phyloP scores from a whole-genome alignment of 1,140 invertebrate genomes.

The Battus philenor region DNA sequence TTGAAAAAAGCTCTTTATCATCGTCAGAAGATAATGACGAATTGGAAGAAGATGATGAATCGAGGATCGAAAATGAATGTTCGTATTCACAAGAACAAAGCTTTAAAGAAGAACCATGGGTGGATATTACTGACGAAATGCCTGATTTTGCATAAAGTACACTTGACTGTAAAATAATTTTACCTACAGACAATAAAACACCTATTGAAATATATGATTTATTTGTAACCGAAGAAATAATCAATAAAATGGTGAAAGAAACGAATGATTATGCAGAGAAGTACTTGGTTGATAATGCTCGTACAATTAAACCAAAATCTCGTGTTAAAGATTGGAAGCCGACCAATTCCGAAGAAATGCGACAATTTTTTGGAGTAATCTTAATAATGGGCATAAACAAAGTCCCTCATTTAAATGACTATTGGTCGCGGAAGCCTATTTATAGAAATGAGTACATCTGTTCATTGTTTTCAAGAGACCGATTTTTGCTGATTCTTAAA shows the following conservation, averaged over 20 bases:
- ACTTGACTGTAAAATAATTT: constrained; percentile 15
- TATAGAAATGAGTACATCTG: constrained; percentile 24
- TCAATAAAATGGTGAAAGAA: constrained; percentile 23
- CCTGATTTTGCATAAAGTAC: constrained; percentile 18
- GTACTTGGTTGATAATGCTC: constrained; percentile 8
- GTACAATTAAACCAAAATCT: constrained; percentile 17
- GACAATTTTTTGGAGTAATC: constrained; percentile 12
- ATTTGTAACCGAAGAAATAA: constrained; percentile 22
- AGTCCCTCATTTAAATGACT: constrained; percentile 20
- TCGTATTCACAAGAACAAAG: constrained; percentile 4
- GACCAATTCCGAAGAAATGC: constrained; percentile 20
- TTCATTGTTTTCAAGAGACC: constrained; percentile 15
- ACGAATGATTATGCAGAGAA: constrained; percentile 23
- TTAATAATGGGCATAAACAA: background rate
- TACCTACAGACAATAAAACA: constrained; percentile 18
- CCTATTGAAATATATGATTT: constrained; percentile 19
- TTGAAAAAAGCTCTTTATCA: no score
- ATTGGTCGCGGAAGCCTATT: constrained; percentile 19
- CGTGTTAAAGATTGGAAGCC: constrained; percentile 17
- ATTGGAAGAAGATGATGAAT: constrained; percentile 18
- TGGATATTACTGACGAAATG: constrained; percentile 17
- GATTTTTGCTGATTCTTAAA: constrained; percentile 20
- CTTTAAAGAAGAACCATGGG: constrained; percentile 12
- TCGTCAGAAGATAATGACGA: no score
- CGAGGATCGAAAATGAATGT: constrained; percentile 13